Conservation (phyloP, 1,140 invertebrate genomes). For the Vanessa tameamea region DNA sequence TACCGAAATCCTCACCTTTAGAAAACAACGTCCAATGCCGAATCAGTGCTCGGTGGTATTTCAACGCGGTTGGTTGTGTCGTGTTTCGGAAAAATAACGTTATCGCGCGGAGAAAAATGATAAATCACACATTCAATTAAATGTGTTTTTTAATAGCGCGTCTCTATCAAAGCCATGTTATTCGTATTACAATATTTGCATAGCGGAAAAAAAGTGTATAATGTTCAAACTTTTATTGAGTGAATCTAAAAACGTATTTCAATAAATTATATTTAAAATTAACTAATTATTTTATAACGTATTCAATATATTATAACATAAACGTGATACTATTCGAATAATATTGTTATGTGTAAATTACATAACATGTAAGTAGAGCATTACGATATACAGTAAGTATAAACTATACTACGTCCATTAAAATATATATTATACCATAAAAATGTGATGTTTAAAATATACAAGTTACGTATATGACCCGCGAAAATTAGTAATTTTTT, state of each 20-base stretch:
- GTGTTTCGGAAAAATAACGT: slow-evolving; percentile 29
- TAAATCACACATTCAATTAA: slow-evolving; percentile 31
- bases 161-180: background rate
- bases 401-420: no score
- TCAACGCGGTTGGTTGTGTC: slow-evolving; percentile 48
- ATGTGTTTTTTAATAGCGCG: slow-evolving; percentile 18
- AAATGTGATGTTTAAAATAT: background rate
- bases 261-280: background rate
- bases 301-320: background rate
- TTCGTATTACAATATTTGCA: slow-evolving; percentile 2
- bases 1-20: slow-evolving; percentile 73
- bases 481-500: no score
- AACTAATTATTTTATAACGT: slow-evolving; percentile 2
- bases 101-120: slow-evolving; percentile 35
- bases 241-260: slow-evolving; percentile 8
- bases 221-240: slow-evolving; percentile 4
- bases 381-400: slow-evolving; percentile 22
- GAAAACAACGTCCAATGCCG: slow-evolving; percentile 69
- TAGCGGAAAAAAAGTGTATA: slow-evolving; percentile 3
- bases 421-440: background rate
- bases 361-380: slow-evolving; percentile 10
- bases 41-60: slow-evolving; percentile 65
- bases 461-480: no score
- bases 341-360: slow-evolving; percentile 10
- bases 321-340: slow-evolving; percentile 12